Evolutionary conservation across 2,113 vertebrate genomes (phyloP), one percentile per base, ranked within the genome.

Genomic region (Protobothrops mucrosquamatus): DNA sequence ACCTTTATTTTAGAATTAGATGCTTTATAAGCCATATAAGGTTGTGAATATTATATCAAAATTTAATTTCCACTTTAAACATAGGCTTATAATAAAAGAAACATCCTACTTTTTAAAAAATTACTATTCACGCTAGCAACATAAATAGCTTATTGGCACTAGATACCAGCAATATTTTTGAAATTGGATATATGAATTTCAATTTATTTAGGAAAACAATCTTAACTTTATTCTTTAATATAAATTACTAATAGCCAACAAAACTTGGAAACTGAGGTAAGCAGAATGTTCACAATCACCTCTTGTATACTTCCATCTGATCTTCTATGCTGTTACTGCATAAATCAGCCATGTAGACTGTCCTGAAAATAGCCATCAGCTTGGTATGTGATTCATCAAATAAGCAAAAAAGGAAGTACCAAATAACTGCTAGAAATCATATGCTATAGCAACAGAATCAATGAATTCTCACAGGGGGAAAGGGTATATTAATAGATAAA

Each of bases 311-410:
- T 97, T 96, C 95, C 96, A 94, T 98, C 97, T 97, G 97, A 97
- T 97, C 97, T 96, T 98, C 97, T 97, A 97, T 97, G 98, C 96
- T 94, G 97, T 97, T 97, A 97, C 96, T 98, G 98, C 98, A 98
- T 97, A 97, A 97, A 98, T 98, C 97, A 98, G 98, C 98, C 98
- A 98, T 98, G 98, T 97, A 98, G 97, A 97, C 97, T 96, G 96
- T 97, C 98, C 98, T 98, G 98, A 99, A 99, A 99, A 99, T 99
- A 99, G 98, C 97, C 97, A 97, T 93, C 93, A 94, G 69, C 94
- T 92, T 95, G 98, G 98, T 97, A 99, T 95, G 95, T 97, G 98
- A 99, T 98, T 99, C 97, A 96, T 96, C 97, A 98, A 98, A 98
- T 97, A 99, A 91, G 98, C 94, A 96, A 98, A 98, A 97, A 97